phyloP scores from a whole-genome alignment of 2,113 vertebrate species.

The Syngnathus floridae region DNA sequence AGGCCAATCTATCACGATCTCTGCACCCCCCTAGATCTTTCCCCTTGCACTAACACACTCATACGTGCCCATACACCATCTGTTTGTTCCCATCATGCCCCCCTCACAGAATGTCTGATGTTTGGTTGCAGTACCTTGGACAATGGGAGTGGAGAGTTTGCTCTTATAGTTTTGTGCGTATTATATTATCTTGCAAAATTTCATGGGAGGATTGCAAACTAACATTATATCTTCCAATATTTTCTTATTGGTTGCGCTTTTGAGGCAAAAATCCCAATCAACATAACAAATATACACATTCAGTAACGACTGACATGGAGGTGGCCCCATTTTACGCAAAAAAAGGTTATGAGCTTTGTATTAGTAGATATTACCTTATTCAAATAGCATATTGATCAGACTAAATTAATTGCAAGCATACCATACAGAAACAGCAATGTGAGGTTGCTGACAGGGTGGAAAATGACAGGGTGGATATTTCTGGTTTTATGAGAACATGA shows the following conservation, averaged over 20 bases:
- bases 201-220: background rate
- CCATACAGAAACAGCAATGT: too few species aligned
- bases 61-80: constrained; percentile 51
- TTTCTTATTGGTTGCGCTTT: background rate
- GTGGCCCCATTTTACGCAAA: background rate
- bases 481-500: too few species aligned
- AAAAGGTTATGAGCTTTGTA: background rate
- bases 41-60: constrained; percentile 47
- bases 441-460: too few species aligned
- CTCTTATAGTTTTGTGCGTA: too few species aligned
- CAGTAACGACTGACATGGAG: background rate
- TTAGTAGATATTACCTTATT: background rate
- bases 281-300: background rate
- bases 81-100: constrained; percentile 39
- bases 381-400: background rate
- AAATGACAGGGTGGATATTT: too few species aligned
- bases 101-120: constrained; percentile 17
- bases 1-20: constrained; percentile 77
- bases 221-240: background rate
- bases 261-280: background rate
- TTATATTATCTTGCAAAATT: background rate
- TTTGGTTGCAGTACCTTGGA: background rate
- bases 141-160: background rate
- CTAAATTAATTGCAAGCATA: background rate
- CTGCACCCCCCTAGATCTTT: constrained; percentile 15